These are phyloP conservation scores for Carcinoscorpius rotundicauda DNA, from an alignment of 1,140 invertebrate species.

Conservation along the genomic window DNA sequence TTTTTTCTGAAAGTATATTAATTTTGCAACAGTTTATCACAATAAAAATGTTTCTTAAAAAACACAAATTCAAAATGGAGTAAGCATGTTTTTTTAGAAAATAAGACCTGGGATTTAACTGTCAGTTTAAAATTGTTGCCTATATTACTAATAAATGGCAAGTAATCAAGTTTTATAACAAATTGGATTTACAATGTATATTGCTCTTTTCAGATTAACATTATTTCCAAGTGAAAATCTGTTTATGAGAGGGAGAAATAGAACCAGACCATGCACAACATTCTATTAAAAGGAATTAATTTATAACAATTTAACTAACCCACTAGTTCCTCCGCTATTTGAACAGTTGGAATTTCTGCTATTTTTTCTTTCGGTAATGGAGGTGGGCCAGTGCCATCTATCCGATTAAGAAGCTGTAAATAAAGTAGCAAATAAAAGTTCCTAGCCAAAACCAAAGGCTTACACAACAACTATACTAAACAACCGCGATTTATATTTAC, in stretches of 20 bases:
- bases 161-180: too few relatives aligned
- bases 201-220: too few relatives aligned
- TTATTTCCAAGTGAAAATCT: background rate
- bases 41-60: too few relatives aligned
- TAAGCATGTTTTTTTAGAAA: background rate
- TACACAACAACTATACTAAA: too few relatives aligned
- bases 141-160: too few relatives aligned
- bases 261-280: background rate
- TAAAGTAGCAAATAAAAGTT: background rate
- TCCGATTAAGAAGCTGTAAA: conserved; percentile 66
- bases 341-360: conserved; percentile 61
- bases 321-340: conserved; percentile 63
- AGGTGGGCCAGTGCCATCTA: conserved; percentile 83
- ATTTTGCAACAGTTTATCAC: too few relatives aligned
- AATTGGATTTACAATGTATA: too few relatives aligned
- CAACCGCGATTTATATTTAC: too few relatives aligned
- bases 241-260: background rate
- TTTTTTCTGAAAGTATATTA: conserved; percentile 43
- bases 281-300: too few relatives aligned
- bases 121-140: too few relatives aligned
- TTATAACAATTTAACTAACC: conserved; percentile 37
- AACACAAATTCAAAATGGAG: too few relatives aligned
- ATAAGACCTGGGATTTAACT: background rate
- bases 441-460: too few relatives aligned
- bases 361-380: conserved; percentile 78